Evolutionary conservation across 2,888 invertebrate genomes (phyloP), one percentile per base, ranked within the genome.

Genomic region (Idaea dimidiata): DNA sequence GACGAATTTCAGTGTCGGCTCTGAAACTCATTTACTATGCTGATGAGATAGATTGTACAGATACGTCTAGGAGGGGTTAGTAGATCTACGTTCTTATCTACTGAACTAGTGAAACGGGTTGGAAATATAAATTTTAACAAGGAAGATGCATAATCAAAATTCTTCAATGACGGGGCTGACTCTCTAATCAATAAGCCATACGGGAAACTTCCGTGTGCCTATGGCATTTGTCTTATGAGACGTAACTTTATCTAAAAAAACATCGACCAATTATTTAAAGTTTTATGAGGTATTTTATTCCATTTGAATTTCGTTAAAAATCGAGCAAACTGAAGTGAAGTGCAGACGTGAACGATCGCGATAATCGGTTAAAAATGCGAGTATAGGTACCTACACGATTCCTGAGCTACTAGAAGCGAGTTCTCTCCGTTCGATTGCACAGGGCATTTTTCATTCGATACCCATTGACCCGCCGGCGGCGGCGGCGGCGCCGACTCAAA

Each of bases 401-500:
- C 4, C 17, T 56, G 17, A 56, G 17, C 62, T 62, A 61, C 62
- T 64, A 58, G 1, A 60, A 62, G 66, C 54, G 10, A 17, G 43
- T 43, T 69, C 62, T 61, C 64, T 65, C 62, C 57, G 63, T 63
- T 61, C 60, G 64, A 69, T 61, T 67, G 65, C 64, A 67, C 65
- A 62, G 61, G 54, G 67, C 65, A 62, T 66, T 66, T 63, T 63
- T 66, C 63, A 66, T 61, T 58, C 55, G 62, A 61, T 61, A 62
- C 58, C 66, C 58, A 60, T 58, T 63, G 63, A 63, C 63, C 63
- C 61, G 56, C 60, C 60, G 60, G 59, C 60, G 60, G 57, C n/a
- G n/a, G n/a, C n/a, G n/a, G 57, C 53, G 58, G 60, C 43, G 53
- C 57, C 68, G 64, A 61, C 62, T 73, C 72, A 68, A 85, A 88